Evolutionary conservation across 2,113 vertebrate species (phyloP).

Genomic region (Seriola aureovittata): DNA sequence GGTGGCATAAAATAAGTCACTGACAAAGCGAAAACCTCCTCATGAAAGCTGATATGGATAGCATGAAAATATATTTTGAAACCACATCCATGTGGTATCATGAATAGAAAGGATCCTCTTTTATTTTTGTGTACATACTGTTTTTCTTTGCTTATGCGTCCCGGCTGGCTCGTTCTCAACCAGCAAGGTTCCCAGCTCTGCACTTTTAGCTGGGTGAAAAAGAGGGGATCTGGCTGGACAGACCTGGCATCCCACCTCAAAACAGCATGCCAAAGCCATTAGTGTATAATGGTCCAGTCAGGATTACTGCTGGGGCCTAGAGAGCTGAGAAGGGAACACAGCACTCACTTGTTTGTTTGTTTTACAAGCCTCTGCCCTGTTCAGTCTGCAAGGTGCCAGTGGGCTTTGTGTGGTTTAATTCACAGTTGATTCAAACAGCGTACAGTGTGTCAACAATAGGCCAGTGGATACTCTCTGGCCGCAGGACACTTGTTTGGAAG

Average conservation of each 20-base stretch:
- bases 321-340: conserved; percentile 69
- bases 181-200: conserved; percentile 38
- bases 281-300: conserved; percentile 79
- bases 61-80: neutral
- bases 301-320: conserved; percentile 70
- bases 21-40: conserved; percentile 20
- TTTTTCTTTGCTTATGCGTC: conserved; percentile 35
- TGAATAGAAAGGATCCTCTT: neutral
- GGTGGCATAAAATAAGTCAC: conserved; percentile 31
- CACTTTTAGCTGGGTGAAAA: conserved; percentile 61
- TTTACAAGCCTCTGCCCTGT: conserved; percentile 69
- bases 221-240: conserved; percentile 62
- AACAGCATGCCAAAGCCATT: conserved; percentile 74
- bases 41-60: neutral
- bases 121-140: conserved; percentile 6
- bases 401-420: conserved; percentile 71
- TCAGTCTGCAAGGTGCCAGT: conserved; percentile 73
- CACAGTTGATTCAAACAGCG: conserved; percentile 40
- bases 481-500: conserved; percentile 30
- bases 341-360: conserved; percentile 79
- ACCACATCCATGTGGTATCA: neutral
- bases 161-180: conserved; percentile 13
- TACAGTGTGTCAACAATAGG: conserved; percentile 42
- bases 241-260: conserved; percentile 69
- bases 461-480: conserved; percentile 22